phyloP scores from a whole-genome alignment of 2,113 vertebrate genomes.

The Antechinus stuartii region DNA sequence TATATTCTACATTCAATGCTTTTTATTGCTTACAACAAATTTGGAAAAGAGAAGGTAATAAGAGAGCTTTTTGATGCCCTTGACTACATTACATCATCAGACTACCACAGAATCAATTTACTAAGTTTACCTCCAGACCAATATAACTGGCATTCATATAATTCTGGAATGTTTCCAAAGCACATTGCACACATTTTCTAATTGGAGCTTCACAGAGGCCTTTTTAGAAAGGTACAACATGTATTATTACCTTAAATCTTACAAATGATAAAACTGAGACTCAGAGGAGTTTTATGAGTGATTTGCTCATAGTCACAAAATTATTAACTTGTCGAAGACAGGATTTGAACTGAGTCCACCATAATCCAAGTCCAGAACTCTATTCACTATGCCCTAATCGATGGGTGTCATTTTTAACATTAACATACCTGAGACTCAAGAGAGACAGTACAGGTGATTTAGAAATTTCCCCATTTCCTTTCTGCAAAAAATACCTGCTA shows the following conservation, averaged over 20 bases:
- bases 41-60: neutral
- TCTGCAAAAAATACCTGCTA: neutral
- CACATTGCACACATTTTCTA: neutral
- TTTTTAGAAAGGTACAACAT: neutral
- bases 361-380: neutral
- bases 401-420: neutral
- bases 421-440: neutral
- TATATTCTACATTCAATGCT: neutral
- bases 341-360: neutral
- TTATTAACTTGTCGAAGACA: neutral
- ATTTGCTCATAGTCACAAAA: neutral
- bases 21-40: neutral
- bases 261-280: neutral
- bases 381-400: neutral
- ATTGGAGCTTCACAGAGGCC: neutral
- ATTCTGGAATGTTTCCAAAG: neutral
- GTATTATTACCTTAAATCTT: neutral
- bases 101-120: constrained; percentile 49
- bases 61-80: neutral
- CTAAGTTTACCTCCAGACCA: constrained; percentile 32
- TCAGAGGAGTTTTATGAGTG: neutral
- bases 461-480: neutral
- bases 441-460: neutral
- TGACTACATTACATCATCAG: constrained; percentile 25
- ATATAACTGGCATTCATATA: neutral